phyloP scores from a whole-genome alignment of 1,140 invertebrate genomes.

The Euglossa dilemma region DNA sequence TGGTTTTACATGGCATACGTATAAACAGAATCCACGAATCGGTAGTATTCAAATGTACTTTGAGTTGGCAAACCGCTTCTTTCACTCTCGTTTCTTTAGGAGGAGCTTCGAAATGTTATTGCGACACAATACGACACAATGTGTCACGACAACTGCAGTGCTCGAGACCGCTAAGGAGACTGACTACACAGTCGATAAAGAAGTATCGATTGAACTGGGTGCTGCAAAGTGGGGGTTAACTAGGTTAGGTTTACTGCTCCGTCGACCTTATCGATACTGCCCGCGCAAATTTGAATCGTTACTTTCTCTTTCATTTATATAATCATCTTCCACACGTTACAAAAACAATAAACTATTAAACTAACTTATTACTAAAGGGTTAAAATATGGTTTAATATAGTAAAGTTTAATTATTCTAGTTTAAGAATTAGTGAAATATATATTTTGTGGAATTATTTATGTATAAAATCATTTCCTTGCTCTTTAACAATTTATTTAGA shows the following conservation, averaged over 20 bases:
- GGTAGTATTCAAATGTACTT: not conserved
- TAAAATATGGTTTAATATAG: too few relatives aligned
- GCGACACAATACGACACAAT: slow-evolving; percentile 45
- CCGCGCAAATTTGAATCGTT: slow-evolving; percentile 15
- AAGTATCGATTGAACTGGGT: slow-evolving; percentile 21
- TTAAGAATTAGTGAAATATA: too few relatives aligned
- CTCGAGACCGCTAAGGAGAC: slow-evolving; percentile 25
- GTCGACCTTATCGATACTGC: not conserved
- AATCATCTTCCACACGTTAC: too few relatives aligned
- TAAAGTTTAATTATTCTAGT: too few relatives aligned
- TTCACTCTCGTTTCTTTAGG: not conserved
- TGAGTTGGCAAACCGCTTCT: not conserved
- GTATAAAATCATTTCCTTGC: too few relatives aligned
- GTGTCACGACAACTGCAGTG: slow-evolving; percentile 41
- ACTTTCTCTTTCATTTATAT: too few relatives aligned
- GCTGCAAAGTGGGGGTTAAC: not conserved
- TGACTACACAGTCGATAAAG: slow-evolving; percentile 40
- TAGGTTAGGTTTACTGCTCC: not conserved
- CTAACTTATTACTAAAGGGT: too few relatives aligned
- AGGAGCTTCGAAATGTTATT: slow-evolving; percentile 27
- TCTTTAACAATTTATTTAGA: too few relatives aligned
- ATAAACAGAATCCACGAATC: not conserved
- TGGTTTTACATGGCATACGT: slow-evolving; percentile 33
- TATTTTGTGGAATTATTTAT: too few relatives aligned
- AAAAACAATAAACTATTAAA: too few relatives aligned